Evolutionary conservation across 2,797 vertebrate genomes (phyloP), one percentile per base, ranked within the genome.

Genomic region (Gadopsis marmoratus): DNA sequence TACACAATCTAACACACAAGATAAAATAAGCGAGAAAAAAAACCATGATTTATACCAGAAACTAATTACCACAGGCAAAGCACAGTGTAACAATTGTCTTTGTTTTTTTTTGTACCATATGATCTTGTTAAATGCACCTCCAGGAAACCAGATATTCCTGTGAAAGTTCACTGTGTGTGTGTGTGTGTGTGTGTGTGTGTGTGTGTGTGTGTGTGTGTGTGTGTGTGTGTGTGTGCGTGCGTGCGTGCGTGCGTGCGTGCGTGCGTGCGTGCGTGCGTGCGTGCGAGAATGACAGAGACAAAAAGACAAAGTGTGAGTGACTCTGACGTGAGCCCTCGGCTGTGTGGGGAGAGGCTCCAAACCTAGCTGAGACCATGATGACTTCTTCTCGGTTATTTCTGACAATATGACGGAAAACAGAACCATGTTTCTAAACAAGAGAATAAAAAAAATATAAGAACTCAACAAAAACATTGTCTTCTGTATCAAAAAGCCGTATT

Each of bases 341-440:
- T 73, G 71, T 80, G 77, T 76, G 66, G 63, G 74, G 56, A 83
- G 71, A 78, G 84, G 84, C 89, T 91, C 78, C 87, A 86, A 89
- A 77, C 63, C 47, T 80, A 89, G 83, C 77, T 74, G 76, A 83
- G 64, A 81, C 67, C 76, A 83, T 74, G 76, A 72, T 84, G 85
- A 85, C 71, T 79, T 76, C 62, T 72, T 78, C 79, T 81, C 80
- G 82, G 67, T 88, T 78, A 66, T 90, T 88, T 90, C 83, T 89
- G 86, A 87, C 71, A 71, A 79, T 81, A 71, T 83, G 84, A 83
- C 82, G 70, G 73, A 87, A 81, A 88, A 82, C 41, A 71, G 76
- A 83, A 75, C 33, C 12, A 33, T 81, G 81, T 92, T 93, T 90
- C 68, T 86, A 86, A 88, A 86, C 17, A 43, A 82, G 39, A 86